Percentiles rank a stretch among this genome's conserved stretches.
phyloP scores from a whole-genome alignment of 2,113 vertebrate species.

The Athene cunicularia region DNA sequence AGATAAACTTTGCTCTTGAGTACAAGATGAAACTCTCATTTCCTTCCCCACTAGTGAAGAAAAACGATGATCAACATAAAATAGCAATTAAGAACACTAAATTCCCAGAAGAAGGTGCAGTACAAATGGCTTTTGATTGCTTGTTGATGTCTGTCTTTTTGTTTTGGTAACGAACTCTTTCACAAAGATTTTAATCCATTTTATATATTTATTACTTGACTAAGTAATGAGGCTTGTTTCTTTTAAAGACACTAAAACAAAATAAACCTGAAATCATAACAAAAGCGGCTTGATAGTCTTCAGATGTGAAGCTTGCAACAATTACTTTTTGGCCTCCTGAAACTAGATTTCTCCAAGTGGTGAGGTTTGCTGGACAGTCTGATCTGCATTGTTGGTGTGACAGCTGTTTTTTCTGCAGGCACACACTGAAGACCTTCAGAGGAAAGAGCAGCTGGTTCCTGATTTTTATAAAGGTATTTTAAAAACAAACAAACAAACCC shows the following conservation, averaged over 20 bases:
- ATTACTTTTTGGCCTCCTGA: not conserved
- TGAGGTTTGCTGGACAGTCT: not conserved
- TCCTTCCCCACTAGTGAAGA: not conserved
- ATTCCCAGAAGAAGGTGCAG: not conserved
- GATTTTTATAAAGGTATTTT: not conserved
- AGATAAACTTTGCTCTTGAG: not conserved
- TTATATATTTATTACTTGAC: not conserved
- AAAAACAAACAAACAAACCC: not conserved
- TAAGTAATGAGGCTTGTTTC: not conserved
- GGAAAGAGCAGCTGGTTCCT: not conserved
- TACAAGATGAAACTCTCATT: not conserved
- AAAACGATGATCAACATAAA: not conserved
- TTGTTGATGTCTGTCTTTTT: not conserved
- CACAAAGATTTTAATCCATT: not conserved
- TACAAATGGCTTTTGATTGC: not conserved
- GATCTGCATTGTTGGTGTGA: not conserved
- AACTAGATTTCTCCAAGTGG: not conserved
- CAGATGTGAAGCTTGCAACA: not conserved
- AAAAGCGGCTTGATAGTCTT: not conserved
- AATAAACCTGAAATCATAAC: not conserved
- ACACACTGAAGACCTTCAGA: not conserved
- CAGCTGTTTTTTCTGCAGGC: not conserved
- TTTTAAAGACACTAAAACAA: not conserved
- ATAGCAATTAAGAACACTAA: not conserved
- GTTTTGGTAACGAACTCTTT: not conserved